A percentile compares a stretch with the other conserved stretches of the same genome.
Evolutionary conservation across 2,888 invertebrate genomes (phyloP).

Genomic region (Tiliacea citrago): DNA sequence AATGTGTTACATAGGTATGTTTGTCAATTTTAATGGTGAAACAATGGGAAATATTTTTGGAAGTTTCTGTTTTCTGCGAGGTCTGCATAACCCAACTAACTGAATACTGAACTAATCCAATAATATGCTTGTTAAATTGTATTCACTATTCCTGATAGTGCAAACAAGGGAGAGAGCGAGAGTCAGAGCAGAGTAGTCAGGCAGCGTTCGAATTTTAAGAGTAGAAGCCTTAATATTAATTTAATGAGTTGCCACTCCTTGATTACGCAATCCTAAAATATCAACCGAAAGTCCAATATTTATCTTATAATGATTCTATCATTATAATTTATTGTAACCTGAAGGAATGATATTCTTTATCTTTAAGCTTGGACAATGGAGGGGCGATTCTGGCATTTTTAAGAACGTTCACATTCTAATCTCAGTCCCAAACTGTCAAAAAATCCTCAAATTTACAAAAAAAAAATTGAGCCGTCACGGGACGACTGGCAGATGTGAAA

Average conservation of each 20-base stretch:
- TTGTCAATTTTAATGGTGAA: background rate
- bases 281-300: background rate
- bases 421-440: no score
- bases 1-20: background rate
- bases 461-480: no score
- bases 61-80: no score
- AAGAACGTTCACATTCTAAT: background rate
- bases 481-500: no score
- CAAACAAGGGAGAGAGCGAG: background rate
- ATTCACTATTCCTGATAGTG: background rate
- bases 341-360: background rate
- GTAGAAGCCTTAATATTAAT: background rate
- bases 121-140: background rate
- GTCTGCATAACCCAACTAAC: no score
- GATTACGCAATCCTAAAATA: no score
- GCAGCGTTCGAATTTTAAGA: background rate
- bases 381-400: background rate
- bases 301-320: background rate
- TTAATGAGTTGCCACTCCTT: background rate
- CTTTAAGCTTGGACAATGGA: background rate
- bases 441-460: no score
- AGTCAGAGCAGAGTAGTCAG: no score
- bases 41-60: no score
- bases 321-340: background rate
- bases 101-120: background rate